Conservation (phyloP, 2,888 invertebrate species). For the Thereva unica region DNA sequence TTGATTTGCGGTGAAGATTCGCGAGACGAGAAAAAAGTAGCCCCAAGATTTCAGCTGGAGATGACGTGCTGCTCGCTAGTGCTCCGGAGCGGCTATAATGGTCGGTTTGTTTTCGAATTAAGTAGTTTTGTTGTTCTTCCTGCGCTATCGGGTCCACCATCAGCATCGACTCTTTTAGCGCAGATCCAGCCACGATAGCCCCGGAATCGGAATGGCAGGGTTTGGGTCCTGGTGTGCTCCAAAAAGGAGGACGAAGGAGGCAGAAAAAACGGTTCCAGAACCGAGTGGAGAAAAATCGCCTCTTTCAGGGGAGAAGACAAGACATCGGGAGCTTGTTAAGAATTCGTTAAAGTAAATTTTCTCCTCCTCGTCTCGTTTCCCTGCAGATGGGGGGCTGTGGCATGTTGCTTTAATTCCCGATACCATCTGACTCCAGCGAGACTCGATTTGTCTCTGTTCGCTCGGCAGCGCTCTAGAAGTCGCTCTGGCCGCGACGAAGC, state of each 20-base stretch:
- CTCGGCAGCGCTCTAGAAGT: neutral
- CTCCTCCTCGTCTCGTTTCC: conserved; percentile 20
- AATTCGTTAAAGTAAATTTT: conserved; percentile 35
- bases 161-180: too few relatives aligned
- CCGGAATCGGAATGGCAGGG: too few relatives aligned
- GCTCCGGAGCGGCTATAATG: conserved; percentile 19
- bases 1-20: conserved; percentile 32
- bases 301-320: conserved; percentile 35
- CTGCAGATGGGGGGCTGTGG: conserved; percentile 21
- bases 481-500: too few relatives aligned
- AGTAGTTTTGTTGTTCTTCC: conserved; percentile 13
- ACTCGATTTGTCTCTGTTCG: conserved; percentile 36
- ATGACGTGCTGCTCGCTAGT: neutral
- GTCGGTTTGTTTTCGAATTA: conserved; percentile 33
- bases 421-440: conserved; percentile 27
- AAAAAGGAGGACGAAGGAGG: conserved; percentile 1
- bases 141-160: conserved; percentile 11
- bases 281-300: conserved; percentile 35
- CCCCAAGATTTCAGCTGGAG: too few relatives aligned
- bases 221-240: too few relatives aligned
- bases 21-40: neutral
- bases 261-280: conserved; percentile 17
- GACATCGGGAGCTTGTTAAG: conserved; percentile 37
- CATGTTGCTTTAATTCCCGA: conserved; percentile 31
- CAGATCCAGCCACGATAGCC: too few relatives aligned